Conservation (phyloP, 2,113 vertebrate genomes). For the Mungos mungo region DNA sequence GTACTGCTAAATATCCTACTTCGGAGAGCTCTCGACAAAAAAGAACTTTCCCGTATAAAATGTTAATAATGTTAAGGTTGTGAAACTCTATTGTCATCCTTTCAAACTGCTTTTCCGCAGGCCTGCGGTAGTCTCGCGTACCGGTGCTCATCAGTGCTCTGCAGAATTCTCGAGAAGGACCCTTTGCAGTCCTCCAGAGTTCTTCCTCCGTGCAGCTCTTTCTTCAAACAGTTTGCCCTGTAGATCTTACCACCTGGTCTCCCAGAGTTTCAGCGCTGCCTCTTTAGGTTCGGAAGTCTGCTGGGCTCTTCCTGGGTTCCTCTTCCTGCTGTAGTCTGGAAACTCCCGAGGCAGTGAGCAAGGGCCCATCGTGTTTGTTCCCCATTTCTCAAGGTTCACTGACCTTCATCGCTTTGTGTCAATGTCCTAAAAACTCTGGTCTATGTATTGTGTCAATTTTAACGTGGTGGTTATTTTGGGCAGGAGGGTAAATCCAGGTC, state of each 20-base stretch:
- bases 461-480: background rate
- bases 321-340: too few species aligned
- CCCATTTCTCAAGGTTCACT: background rate
- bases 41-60: background rate
- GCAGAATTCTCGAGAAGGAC: background rate
- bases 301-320: background rate
- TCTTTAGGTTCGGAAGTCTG: background rate
- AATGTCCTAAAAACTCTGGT: background rate
- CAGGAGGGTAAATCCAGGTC: background rate
- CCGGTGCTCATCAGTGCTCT: accelerated
- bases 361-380: background rate
- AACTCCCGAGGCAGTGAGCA: background rate
- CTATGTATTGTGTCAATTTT: background rate
- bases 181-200: background rate
- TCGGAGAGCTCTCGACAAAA: too few species aligned
- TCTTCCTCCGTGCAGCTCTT: background rate
- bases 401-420: background rate
- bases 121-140: background rate
- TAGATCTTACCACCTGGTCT: too few species aligned
- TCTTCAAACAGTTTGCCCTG: too few species aligned
- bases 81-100: background rate
- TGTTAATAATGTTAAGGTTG: background rate
- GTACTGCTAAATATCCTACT: background rate
- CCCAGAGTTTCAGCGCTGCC: background rate
- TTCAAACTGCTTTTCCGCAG: background rate